Percentiles rank a stretch among this genome's conserved stretches.
Evolutionary conservation across 2,888 invertebrate species (phyloP).

Genomic region (Seira musarum): DNA sequence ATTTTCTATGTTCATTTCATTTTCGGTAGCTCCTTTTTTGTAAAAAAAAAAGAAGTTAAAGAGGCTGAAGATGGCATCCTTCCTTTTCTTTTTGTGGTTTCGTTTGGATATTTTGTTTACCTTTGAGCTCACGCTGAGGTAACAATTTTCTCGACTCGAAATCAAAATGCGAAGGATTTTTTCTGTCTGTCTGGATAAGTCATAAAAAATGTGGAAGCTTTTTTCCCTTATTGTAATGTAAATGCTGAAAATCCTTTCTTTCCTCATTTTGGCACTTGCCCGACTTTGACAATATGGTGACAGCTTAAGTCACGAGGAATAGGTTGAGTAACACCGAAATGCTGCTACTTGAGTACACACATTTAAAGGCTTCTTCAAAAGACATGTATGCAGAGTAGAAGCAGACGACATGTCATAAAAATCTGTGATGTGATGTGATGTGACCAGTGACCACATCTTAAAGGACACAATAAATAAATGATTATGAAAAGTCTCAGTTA

Average conservation of each 20-base stretch:
- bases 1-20: too few relatives aligned
- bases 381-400: too few relatives aligned
- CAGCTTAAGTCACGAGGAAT: constrained; percentile 37
- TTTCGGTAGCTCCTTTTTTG: constrained; percentile 49
- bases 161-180: too few relatives aligned
- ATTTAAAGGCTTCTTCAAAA: too few relatives aligned
- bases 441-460: not conserved
- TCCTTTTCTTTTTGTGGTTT: too few relatives aligned
- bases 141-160: too few relatives aligned
- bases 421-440: too few relatives aligned
- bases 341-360: too few relatives aligned
- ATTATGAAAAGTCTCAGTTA: not conserved
- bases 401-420: not conserved
- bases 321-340: too few relatives aligned
- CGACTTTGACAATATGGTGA: constrained; percentile 59
- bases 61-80: not conserved
- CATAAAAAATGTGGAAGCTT: too few relatives aligned
- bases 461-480: not conserved
- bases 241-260: constrained; percentile 44
- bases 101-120: too few relatives aligned
- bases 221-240: constrained; percentile 35
- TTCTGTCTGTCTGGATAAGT: too few relatives aligned
- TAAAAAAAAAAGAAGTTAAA: constrained; percentile 21
- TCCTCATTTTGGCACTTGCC: constrained; percentile 56
- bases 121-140: constrained; percentile 55